Base-by-base conservation (phyloP, 1,140 invertebrate species). In the Calliopsis andreniformis region DNA sequence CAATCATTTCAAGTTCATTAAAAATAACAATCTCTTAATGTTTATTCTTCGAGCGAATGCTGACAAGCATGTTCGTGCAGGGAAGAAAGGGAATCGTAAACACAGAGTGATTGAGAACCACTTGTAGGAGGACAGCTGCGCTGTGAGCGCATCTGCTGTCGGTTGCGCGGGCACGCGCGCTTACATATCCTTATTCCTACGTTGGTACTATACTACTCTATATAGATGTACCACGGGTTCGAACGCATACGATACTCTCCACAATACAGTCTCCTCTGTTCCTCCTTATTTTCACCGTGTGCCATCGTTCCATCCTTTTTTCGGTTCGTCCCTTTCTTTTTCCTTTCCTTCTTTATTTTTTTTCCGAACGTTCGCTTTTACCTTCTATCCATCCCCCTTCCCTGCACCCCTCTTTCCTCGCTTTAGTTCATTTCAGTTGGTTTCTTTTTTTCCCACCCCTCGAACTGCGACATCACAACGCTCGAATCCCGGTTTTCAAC, bases 101-200 rank as follows among this genome's bases (percentile, higher is more conserved):
- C 86, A 86, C 84, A 79, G 85, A 85, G 86, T 88, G 89, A 91
- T 90, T 91, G 90, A 90, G 91, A 91, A 91, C 89, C 91, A 91
- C 90, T 92, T 91, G 90, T 91, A 91, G 90, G 89, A 90, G 91
- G 89, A 91, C 89, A 91, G 91, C 89, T 91, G 90, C 88, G 83
- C 82, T 83, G 68, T 73, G 83, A 82, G 88, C 88, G 90, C 91
- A 91, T 91, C 91, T 91, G 91, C 89, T 89, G 89, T 89, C 88
- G 89, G 89, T 91, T 90, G 88, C 87, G 76, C 83, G 88, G 88
- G 88, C 89, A 90, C 89, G 88, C 89, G 88, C 89, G 89, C 89
- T 88, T 78, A 84, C 77, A 75, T 84, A 87, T 83, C 86, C 79
- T 80, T 87, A 81, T 86, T 83, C 80, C 85, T 86, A 85, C 58